Percentiles rank a stretch among this genome's conserved stretches.
These are phyloP conservation scores for Amblyopsis hoosieri DNA, from an alignment of 2,797 vertebrate species.

Conservation along the genomic window DNA sequence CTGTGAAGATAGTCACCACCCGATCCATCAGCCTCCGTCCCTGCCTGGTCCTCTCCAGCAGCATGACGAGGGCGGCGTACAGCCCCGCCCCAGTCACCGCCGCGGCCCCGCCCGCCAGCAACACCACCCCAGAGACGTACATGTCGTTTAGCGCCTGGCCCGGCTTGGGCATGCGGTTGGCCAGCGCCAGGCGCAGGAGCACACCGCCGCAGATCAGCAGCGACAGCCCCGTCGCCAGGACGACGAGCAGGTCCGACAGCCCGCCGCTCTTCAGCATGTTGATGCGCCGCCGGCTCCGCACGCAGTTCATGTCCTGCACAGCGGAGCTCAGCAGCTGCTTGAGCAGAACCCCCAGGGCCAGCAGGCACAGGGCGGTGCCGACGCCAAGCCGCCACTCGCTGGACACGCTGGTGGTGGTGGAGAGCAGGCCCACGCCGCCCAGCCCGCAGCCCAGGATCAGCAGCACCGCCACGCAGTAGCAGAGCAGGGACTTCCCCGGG, in stretches of 20 bases:
- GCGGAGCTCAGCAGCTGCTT: slow-evolving; percentile 97
- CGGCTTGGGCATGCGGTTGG: slow-evolving; percentile 79
- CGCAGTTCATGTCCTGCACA: slow-evolving; percentile 98
- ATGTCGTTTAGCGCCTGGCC: slow-evolving; percentile 87
- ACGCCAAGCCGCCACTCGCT: slow-evolving; percentile 93
- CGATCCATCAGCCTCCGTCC: slow-evolving; percentile 68
- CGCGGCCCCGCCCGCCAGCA: slow-evolving; percentile 81
- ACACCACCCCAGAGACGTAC: slow-evolving; percentile 89
- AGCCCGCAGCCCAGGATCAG: slow-evolving; percentile 90
- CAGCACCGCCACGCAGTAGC: slow-evolving; percentile 87
- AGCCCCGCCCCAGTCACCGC: slow-evolving; percentile 78
- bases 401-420: slow-evolving; percentile 92
- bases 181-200: slow-evolving; percentile 85
- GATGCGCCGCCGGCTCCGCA: slow-evolving; percentile 87
- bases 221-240: slow-evolving; percentile 85
- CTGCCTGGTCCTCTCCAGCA: slow-evolving; percentile 71
- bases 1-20: slow-evolving; percentile 85
- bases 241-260: slow-evolving; percentile 85
- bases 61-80: slow-evolving; percentile 65
- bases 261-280: slow-evolving; percentile 92
- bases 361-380: slow-evolving; percentile 89
- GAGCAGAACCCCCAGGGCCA: slow-evolving; percentile 89
- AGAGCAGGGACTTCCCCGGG: slow-evolving; percentile 88
- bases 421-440: slow-evolving; percentile 89
- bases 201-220: slow-evolving; percentile 87